A percentile compares a stretch with the other conserved stretches of the same genome.
Evolutionary conservation across 2,888 invertebrate species (phyloP).

Genomic region (Mythimna albipuncta): DNA sequence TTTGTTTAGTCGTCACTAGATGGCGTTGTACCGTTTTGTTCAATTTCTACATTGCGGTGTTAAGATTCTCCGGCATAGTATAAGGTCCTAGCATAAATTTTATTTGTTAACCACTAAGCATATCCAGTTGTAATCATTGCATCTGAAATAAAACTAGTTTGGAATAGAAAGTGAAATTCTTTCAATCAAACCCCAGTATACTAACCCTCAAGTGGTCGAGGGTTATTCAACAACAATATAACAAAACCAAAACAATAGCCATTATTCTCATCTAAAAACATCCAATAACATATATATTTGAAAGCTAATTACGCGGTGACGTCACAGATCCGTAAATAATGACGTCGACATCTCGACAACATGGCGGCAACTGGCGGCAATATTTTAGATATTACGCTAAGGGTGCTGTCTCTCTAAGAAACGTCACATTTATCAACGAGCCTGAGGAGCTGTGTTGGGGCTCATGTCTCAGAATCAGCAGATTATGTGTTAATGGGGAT

Average conservation of each 20-base stretch:
- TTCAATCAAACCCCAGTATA: too few relatives aligned
- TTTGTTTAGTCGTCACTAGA: too few relatives aligned
- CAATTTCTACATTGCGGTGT: too few relatives aligned
- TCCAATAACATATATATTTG: slow-evolving; percentile 69
- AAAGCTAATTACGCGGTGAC: slow-evolving; percentile 74
- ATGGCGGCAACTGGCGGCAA: slow-evolving; percentile 60
- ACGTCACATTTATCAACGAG: slow-evolving; percentile 49
- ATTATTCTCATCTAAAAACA: slow-evolving; percentile 50
- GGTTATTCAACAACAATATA: too few relatives aligned
- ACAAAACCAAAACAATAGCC: neutral
- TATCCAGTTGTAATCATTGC: too few relatives aligned
- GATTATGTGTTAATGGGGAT: slow-evolving; percentile 28
- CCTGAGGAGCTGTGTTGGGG: slow-evolving; percentile 16
- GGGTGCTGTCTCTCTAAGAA: slow-evolving; percentile 58
- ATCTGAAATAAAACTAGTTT: too few relatives aligned
- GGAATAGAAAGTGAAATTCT: too few relatives aligned
- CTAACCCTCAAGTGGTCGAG: too few relatives aligned
- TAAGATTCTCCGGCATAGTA: too few relatives aligned
- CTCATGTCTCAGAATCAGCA: slow-evolving; percentile 22
- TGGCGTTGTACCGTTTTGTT: too few relatives aligned
- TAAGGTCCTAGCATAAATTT: too few relatives aligned
- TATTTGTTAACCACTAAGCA: too few relatives aligned
- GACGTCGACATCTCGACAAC: slow-evolving; percentile 71
- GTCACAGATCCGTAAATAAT: slow-evolving; percentile 74
- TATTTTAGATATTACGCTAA: slow-evolving; percentile 68